Evolutionary conservation across 2,797 vertebrate genomes (phyloP), one percentile per base, ranked within the genome.

Genomic region (Falco berigora): DNA sequence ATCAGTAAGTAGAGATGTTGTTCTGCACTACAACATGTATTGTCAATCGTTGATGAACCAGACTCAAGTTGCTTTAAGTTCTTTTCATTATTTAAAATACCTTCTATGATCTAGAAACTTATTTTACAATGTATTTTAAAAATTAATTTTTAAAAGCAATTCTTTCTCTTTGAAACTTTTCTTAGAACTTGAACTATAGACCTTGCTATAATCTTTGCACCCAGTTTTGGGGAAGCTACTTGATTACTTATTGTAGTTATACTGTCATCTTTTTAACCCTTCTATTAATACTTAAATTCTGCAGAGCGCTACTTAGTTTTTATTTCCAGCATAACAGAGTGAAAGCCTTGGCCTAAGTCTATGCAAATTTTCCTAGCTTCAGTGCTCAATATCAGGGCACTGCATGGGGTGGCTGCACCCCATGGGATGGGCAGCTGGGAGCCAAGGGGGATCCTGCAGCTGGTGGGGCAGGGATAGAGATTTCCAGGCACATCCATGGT

Each of bases 401-500:
- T 55, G 6, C 0, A 0, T 0, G 0, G 14, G 21, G 47, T 1
- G 6, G 34, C 34, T 88, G 46, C 64, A 89, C 32, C 25, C 22
- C 21, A 22, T 49, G 53, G 46, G 28, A 36, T 10, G 12, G 34
- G 34, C 19, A 40, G 30, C 73, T 73, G 34, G 42, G 40, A 76
- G 58, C 55, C 3, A 1, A 61, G 55, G 13, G 24, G 8, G 4
- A 12, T 56, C 30, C 58, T 18, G 36, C 2, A 4, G 59, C 15
- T 0, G 1, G 7, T 16, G 24, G 22, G 42, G 28, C 64, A 66
- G 42, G 58, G 19, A 36, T 2, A 7, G 17, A 34, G 36, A 23
- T 36, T 64, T 25, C n/a, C 58, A 42, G 49, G 18, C n/a, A 66
- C 15, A 21, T 38, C 28, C 52, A 16, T 1, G 4, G 36, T 55